Conservation (phyloP, 2,113 vertebrate species). For the Spilogale gracilis region DNA sequence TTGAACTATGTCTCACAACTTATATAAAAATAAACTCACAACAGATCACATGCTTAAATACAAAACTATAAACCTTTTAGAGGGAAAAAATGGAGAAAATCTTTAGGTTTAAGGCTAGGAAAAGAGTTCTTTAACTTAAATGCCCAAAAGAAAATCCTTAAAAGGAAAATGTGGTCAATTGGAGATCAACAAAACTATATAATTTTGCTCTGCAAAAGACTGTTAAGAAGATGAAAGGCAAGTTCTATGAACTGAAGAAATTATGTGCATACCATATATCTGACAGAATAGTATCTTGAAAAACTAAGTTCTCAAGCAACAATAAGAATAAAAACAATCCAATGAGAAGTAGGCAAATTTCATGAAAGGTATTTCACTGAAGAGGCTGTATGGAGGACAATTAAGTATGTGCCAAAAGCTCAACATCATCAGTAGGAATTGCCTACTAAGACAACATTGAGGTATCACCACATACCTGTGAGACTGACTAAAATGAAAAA, state of each 20-base stretch:
- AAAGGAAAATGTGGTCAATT: not conserved
- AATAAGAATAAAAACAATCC: not conserved
- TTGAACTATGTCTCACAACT: not conserved
- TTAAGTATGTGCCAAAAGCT: not conserved
- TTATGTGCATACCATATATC: not conserved
- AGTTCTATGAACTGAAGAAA: not conserved
- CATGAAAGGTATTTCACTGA: not conserved
- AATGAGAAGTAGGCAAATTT: not conserved
- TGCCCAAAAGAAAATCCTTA: not conserved
- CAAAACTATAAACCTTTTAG: not conserved
- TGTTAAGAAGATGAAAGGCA: not conserved
- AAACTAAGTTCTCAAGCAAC: not conserved
- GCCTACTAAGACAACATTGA: not conserved
- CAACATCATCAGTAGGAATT: not conserved
- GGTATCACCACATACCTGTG: not conserved
- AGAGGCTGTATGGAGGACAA: not conserved
- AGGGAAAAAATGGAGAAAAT: not conserved
- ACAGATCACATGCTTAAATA: not conserved
- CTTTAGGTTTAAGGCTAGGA: not conserved
- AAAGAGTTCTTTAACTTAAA: not conserved
- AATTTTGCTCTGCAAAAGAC: not conserved
- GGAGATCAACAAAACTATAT: not conserved
- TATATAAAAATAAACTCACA: not conserved
- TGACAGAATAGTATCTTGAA: not conserved
- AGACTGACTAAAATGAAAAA: not conserved